Evolutionary conservation across 2,113 vertebrate genomes (phyloP).

Genomic region (Buteo buteo): DNA sequence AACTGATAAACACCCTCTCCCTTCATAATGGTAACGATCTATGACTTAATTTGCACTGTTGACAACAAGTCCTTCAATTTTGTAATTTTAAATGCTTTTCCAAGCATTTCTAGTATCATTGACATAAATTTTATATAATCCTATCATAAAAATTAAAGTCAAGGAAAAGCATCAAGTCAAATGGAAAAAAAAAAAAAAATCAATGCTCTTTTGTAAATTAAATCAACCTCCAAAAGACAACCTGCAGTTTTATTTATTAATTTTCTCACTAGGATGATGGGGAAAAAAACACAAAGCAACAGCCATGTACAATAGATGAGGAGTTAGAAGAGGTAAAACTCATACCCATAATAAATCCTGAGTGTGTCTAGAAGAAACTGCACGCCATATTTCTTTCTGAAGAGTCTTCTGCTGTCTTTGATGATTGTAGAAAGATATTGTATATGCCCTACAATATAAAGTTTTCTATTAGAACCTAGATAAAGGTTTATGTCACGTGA

Average conservation of each 20-base stretch:
- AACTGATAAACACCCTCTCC: neutral
- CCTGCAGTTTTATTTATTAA: neutral
- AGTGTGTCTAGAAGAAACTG: slow-evolving; percentile 93
- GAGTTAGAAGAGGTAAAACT: neutral
- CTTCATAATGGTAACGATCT: neutral
- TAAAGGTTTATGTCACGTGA: neutral
- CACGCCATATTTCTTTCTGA: slow-evolving; percentile 92
- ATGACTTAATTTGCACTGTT: neutral
- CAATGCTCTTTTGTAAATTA: neutral
- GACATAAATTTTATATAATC: neutral
- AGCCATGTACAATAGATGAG: neutral
- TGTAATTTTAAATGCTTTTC: neutral
- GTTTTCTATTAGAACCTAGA: slow-evolving; percentile 43
- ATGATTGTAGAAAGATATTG: slow-evolving; percentile 96
- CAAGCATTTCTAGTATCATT: neutral
- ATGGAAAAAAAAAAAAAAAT: neutral
- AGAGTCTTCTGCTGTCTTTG: slow-evolving; percentile 95
- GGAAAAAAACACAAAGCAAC: neutral
- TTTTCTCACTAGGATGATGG: neutral
- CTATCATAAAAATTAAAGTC: neutral
- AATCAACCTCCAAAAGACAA: neutral
- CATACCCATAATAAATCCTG: slow-evolving; percentile 93
- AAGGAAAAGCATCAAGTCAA: neutral
- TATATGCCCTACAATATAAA: slow-evolving; percentile 85
- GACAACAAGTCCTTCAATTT: neutral